These are phyloP conservation scores for Nomada goodeniana DNA, from an alignment of 2,888 invertebrate species.

Conservation along the genomic window DNA sequence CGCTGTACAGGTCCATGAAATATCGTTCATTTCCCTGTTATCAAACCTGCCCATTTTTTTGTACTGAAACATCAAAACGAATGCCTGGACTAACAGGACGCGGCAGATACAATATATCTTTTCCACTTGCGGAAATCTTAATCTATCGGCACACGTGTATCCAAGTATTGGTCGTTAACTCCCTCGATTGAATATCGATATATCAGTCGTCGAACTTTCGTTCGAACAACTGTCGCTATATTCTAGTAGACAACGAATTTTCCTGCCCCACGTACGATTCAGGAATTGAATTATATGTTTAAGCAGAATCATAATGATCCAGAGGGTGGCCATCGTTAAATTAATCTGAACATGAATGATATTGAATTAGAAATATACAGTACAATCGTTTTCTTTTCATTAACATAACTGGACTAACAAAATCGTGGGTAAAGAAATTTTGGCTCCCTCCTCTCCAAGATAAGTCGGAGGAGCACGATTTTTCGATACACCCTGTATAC, in stretches of 20 bases:
- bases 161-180: too few relatives aligned
- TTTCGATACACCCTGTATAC: constrained; percentile 68
- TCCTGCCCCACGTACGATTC: too few relatives aligned
- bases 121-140: constrained; percentile 10
- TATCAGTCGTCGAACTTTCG: too few relatives aligned
- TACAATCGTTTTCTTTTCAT: neutral
- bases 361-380: too few relatives aligned
- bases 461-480: constrained; percentile 32
- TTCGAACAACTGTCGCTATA: too few relatives aligned
- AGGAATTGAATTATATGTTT: too few relatives aligned
- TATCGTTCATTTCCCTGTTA: constrained; percentile 29
- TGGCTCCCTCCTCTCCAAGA: neutral
- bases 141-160: too few relatives aligned
- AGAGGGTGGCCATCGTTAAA: too few relatives aligned
- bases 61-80: constrained; percentile 7
- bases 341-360: too few relatives aligned
- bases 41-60: constrained; percentile 16
- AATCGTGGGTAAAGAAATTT: neutral
- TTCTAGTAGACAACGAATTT: too few relatives aligned
- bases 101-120: constrained; percentile 26
- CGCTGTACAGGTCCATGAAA: neutral
- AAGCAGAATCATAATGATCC: too few relatives aligned
- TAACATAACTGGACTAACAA: neutral
- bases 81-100: constrained; percentile 23
- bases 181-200: too few relatives aligned